These are phyloP conservation scores for Charina bottae DNA, from an alignment of 2,113 vertebrate genomes.

Conservation along the genomic window DNA sequence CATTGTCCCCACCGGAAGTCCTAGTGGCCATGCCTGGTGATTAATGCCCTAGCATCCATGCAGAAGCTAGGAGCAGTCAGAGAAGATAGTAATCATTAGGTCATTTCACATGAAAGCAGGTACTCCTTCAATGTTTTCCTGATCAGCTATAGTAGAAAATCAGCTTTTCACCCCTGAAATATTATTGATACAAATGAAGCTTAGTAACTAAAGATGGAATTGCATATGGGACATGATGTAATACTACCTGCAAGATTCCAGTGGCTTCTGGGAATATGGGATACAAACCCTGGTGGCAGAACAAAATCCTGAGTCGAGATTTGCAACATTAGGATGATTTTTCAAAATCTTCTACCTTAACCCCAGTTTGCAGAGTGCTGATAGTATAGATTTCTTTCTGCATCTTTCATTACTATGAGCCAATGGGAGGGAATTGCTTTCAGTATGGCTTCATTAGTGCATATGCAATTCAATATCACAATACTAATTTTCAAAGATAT, in stretches of 20 bases:
- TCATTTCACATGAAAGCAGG: background rate
- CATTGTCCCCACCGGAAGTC: too few relatives aligned
- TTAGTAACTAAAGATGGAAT: background rate
- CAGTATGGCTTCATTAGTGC: background rate
- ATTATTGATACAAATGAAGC: background rate
- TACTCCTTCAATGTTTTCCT: background rate
- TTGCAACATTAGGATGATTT: background rate
- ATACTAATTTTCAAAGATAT: background rate
- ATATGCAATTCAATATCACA: background rate
- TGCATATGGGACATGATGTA: background rate
- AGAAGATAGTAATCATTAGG: background rate
- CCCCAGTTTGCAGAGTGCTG: background rate
- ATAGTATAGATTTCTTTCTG: background rate
- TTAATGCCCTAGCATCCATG: background rate
- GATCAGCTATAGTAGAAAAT: background rate
- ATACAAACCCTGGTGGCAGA: background rate
- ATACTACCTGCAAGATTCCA: background rate
- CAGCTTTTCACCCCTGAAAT: background rate
- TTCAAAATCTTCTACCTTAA: background rate
- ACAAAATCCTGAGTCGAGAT: background rate
- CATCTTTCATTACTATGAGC: background rate
- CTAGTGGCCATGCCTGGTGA: too few relatives aligned
- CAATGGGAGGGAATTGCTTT: conserved; percentile 7
- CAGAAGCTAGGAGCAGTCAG: background rate
- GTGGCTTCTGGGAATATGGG: background rate